Conservation (phyloP, 2,888 invertebrate genomes). For the Loripinus fragilis region DNA sequence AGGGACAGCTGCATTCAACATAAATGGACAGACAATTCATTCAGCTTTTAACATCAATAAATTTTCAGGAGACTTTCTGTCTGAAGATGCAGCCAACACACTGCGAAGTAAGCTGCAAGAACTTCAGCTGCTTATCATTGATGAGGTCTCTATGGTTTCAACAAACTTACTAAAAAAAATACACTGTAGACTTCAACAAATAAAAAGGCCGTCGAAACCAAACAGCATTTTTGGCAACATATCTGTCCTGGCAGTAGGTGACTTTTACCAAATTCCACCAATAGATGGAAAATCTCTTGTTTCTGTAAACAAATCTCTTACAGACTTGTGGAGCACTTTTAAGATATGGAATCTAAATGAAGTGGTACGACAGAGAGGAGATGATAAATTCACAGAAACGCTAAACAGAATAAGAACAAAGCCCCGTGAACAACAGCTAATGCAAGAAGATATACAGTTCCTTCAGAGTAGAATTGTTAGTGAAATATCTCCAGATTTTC, state of each 20-base stretch:
- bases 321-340: conserved; percentile 30
- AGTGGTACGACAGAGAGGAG: conserved; percentile 36
- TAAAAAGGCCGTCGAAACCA: conserved; percentile 30
- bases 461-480: neutral
- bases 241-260: conserved; percentile 78
- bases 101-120: conserved; percentile 34
- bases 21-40: conserved; percentile 71
- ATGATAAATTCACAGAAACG: conserved; percentile 16
- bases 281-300: conserved; percentile 63
- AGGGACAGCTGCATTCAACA: conserved; percentile 73
- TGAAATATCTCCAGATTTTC: conserved; percentile 17
- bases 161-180: conserved; percentile 65
- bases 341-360: conserved; percentile 22
- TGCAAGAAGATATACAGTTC: conserved; percentile 1
- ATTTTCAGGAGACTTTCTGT: conserved; percentile 21
- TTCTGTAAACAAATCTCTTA: conserved; percentile 18
- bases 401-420: conserved; percentile 22
- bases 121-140: conserved; percentile 69
- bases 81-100: conserved; percentile 42
- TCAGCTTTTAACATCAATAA: conserved; percentile 56
- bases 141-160: conserved; percentile 80
- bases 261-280: conserved; percentile 78
- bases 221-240: conserved; percentile 75
- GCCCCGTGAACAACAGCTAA: neutral
- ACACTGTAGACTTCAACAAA: conserved; percentile 76